phyloP scores from a whole-genome alignment of 2,888 invertebrate species.

The Baccha elongata region DNA sequence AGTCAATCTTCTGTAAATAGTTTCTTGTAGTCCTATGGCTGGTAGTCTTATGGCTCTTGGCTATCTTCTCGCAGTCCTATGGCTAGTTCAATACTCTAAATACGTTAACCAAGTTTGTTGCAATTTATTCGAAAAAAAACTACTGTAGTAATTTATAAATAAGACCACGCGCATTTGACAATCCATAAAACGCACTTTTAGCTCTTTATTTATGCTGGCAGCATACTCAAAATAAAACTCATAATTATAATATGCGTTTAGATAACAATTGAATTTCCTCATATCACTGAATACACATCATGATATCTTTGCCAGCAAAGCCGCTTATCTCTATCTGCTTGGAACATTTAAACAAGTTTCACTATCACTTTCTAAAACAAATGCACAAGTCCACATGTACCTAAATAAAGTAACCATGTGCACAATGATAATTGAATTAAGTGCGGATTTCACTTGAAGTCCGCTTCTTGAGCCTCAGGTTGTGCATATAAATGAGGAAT shows the following conservation, averaged over 20 bases:
- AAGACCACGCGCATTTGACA: background rate
- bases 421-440: slow-evolving; percentile 43
- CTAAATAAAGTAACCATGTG: background rate
- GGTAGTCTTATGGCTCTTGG: too few relatives aligned
- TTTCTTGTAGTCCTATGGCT: too few relatives aligned
- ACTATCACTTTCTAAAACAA: slow-evolving; percentile 70
- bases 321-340: background rate
- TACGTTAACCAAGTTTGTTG: too few relatives aligned
- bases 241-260: background rate
- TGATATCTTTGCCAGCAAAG: background rate
- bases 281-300: background rate
- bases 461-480: background rate
- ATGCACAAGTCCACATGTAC: slow-evolving; percentile 1
- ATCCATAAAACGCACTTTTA: background rate
- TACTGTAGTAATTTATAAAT: too few relatives aligned
- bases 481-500: slow-evolving; percentile 63
- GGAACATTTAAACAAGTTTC: slow-evolving; percentile 31
- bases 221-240: background rate
- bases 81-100: too few relatives aligned
- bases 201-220: too few relatives aligned
- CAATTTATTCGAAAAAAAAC: too few relatives aligned
- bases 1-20: too few relatives aligned
- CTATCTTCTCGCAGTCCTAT: too few relatives aligned
- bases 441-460: slow-evolving; percentile 57
- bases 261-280: slow-evolving; percentile 3